Base-by-base conservation (phyloP, 2,113 vertebrate species). In the Craseonycteris thonglongyai region DNA sequence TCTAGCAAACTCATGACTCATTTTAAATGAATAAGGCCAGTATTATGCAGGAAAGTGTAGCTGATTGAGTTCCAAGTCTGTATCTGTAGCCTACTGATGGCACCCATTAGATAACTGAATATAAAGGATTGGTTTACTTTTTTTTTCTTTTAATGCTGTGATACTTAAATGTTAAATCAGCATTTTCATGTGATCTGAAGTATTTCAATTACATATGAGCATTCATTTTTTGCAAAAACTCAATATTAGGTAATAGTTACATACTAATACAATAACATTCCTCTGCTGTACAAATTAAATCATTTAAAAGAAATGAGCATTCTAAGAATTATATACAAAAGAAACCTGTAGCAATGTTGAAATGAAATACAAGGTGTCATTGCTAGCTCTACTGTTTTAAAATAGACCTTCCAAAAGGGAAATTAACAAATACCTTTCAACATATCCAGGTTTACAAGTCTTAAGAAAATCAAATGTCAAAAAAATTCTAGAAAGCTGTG, bases 271-370 rank as follows among this genome's bases (percentile, higher is more conserved):
- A 98, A 98, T 98, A 98, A 99, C 99, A 99, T 99, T 99, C 99
- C 98, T 99, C 99, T 97, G 98, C 99, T 99, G 99, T 99, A 99
- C 99, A 99, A 98, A 99, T 98, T 98, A 98, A 99, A 98, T 99
- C 98, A 99, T 98, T 98, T 99, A 98, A 98, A 98, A 99, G 98
- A 99, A 99, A 98, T 98, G 98, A 99, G 99, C 98, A 98, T 98
- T 98, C 98, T 98, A 99, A 98, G 98, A 98, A 98, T 98, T 99
- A 99, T 99, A 98, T 99, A 99, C 99, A 99, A 98, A 99, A 98
- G 98, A 98, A 98, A 98, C 96, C 97, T 98, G 97, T 97, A 98
- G 98, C 98, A 98, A 96, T 92, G 98, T 98, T 98, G 98, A 99
- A 99, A 98, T 98, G 98, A 99, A 99, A 99, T 98, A 96, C 97